phyloP scores from a whole-genome alignment of 2,888 invertebrate species.

The Tipula unca region DNA sequence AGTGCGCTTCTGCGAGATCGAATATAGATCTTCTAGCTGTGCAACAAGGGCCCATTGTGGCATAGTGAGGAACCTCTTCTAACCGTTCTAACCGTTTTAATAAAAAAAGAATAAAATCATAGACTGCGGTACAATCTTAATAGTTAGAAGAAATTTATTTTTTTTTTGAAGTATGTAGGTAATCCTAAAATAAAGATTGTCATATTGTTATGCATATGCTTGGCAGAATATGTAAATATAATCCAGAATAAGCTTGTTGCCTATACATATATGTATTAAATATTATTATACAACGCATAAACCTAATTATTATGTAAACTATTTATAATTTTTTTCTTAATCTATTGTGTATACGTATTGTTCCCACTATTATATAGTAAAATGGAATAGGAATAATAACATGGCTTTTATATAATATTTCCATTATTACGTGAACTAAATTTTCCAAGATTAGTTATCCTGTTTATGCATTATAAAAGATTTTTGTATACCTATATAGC shows the following conservation, averaged over 20 bases:
- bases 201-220: neutral
- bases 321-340: neutral
- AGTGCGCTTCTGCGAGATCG: too few species aligned
- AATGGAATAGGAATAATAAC: neutral
- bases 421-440: neutral
- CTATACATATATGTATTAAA: too few species aligned
- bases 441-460: neutral
- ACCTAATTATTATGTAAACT: constrained; percentile 8
- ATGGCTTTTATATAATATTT: neutral
- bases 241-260: neutral
- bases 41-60: too few species aligned
- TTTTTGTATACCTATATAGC: neutral
- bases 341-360: neutral
- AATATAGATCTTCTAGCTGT: too few species aligned
- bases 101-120: too few species aligned
- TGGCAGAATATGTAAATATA: neutral
- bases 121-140: too few species aligned
- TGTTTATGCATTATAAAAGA: neutral
- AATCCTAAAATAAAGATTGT: too few species aligned
- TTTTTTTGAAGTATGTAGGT: too few species aligned
- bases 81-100: too few species aligned
- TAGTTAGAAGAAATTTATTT: too few species aligned
- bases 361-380: neutral
- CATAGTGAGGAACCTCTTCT: too few species aligned
- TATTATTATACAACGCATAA: neutral